Evolutionary conservation across 2,797 vertebrate genomes (phyloP).

Genomic region (Botia kubotai): DNA sequence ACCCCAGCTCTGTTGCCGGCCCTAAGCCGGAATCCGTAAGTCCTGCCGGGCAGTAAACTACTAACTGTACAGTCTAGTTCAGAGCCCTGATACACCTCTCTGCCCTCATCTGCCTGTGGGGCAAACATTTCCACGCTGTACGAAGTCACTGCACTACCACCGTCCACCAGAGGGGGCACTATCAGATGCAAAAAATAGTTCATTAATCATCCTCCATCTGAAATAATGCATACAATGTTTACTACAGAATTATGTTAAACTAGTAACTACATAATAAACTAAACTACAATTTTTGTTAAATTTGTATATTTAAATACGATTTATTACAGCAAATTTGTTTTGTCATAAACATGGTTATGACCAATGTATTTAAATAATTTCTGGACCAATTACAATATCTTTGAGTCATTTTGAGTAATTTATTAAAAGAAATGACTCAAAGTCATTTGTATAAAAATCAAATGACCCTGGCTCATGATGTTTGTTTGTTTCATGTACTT

Average conservation of each 20-base stretch:
- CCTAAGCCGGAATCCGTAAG: constrained; percentile 88
- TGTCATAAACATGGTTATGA: too few species aligned
- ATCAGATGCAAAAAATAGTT: neutral
- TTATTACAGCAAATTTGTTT: too few species aligned
- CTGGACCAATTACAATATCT: too few species aligned
- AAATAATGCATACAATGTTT: neutral
- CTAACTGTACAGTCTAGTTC: constrained; percentile 91
- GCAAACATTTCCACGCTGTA: constrained; percentile 88
- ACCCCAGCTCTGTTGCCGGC: constrained; percentile 96
- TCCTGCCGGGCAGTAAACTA: constrained; percentile 90
- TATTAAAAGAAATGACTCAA: too few species aligned
- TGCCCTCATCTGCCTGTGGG: constrained; percentile 82
- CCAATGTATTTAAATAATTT: too few species aligned
- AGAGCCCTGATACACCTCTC: constrained; percentile 90
- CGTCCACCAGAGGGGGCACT: constrained; percentile 88
- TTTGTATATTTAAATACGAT: too few species aligned
- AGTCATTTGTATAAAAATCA: too few species aligned
- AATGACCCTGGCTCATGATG: too few species aligned
- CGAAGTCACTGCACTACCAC: constrained; percentile 86
- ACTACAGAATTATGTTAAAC: neutral
- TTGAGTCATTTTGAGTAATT: too few species aligned
- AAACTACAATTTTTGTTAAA: too few species aligned
- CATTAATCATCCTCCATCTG: neutral
- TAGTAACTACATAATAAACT: neutral
- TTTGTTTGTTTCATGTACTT: too few species aligned